A percentile compares a stretch with the other conserved stretches of the same genome.
Conservation (phyloP, 2,888 invertebrate genomes). For the Antheraea yamamai region DNA sequence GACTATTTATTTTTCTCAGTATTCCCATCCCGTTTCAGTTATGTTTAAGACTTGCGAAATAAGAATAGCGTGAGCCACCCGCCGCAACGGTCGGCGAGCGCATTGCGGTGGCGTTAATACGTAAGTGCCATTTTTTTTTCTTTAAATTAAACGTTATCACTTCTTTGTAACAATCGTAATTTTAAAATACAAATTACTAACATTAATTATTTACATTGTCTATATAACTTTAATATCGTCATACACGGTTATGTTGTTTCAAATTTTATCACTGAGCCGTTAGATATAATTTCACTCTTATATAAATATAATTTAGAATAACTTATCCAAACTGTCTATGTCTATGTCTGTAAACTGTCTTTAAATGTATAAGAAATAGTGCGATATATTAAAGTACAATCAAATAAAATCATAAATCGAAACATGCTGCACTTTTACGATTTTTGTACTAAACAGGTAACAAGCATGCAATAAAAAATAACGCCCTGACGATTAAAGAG, state of each 20-base stretch:
- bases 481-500: neutral
- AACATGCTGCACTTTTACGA: neutral
- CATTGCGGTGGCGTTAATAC: too few relatives aligned
- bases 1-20: neutral
- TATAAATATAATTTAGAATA: neutral
- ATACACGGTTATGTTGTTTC: slow-evolving; percentile 29
- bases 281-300: neutral
- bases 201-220: slow-evolving; percentile 49
- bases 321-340: too few relatives aligned
- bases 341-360: too few relatives aligned
- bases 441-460: slow-evolving; percentile 80
- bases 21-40: too few relatives aligned
- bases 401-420: neutral
- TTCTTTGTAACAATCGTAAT: slow-evolving; percentile 10
- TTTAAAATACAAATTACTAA: slow-evolving; percentile 36
- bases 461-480: slow-evolving; percentile 48
- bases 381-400: neutral
- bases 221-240: slow-evolving; percentile 42
- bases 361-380: neutral
- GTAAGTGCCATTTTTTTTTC: too few relatives aligned
- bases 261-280: neutral
- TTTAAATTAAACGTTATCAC: neutral
- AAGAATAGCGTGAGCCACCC: too few relatives aligned
- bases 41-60: too few relatives aligned
- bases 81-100: too few relatives aligned